These are phyloP conservation scores for Blera fallax DNA, from an alignment of 2,888 invertebrate species.

Conservation along the genomic window DNA sequence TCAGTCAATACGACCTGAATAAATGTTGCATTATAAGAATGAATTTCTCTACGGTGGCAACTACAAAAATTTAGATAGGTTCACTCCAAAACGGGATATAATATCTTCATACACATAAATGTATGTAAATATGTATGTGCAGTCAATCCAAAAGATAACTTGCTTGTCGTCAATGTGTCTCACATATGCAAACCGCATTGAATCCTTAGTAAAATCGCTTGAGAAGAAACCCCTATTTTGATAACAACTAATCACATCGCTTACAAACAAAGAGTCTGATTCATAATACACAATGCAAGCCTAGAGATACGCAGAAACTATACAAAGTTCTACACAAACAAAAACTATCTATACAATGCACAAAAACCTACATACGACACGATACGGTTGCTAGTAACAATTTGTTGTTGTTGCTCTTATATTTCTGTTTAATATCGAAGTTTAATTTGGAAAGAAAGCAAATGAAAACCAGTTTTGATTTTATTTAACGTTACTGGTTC, in stretches of 20 bases:
- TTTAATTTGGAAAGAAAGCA: slow-evolving; percentile 67
- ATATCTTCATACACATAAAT: neutral
- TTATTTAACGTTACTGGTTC: slow-evolving; percentile 55
- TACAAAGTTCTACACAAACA: neutral
- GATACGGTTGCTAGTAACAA: slow-evolving; percentile 41
- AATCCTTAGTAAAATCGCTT: slow-evolving; percentile 42
- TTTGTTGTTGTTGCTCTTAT: slow-evolving; percentile 49
- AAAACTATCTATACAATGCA: neutral
- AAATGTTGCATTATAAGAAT: neutral
- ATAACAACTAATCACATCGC: slow-evolving; percentile 29
- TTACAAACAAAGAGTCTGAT: slow-evolving; percentile 27
- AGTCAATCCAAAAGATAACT: no score
- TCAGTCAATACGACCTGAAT: neutral
- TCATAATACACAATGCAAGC: slow-evolving; percentile 38
- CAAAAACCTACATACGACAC: slow-evolving; percentile 3
- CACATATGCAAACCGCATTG: slow-evolving; percentile 24
- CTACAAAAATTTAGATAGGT: neutral
- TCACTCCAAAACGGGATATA: neutral
- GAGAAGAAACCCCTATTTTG: slow-evolving; percentile 39
- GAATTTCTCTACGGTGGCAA: no score
- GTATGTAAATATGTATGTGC: no score
- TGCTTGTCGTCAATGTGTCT: neutral
- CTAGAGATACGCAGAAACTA: neutral
- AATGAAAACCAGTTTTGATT: slow-evolving; percentile 68
- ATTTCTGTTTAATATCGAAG: slow-evolving; percentile 40